phyloP scores from a whole-genome alignment of 2,113 vertebrate genomes.

The Ploceus nigricollis region DNA sequence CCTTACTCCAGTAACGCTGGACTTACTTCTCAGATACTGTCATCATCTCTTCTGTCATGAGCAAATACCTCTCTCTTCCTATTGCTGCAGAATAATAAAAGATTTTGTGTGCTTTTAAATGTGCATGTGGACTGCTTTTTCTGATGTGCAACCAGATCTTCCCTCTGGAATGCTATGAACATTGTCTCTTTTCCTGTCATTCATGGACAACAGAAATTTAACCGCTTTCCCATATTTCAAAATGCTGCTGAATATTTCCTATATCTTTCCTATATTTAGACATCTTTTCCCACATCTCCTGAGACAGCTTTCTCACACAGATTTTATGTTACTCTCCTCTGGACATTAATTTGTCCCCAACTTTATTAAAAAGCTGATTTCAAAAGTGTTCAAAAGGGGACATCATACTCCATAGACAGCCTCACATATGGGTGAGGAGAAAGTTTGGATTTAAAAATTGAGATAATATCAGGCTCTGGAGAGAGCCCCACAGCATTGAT shows the following conservation, averaged over 20 bases:
- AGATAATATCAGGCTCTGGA: background rate
- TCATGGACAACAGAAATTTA: background rate
- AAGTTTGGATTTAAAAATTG: background rate
- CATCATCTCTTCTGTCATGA: background rate
- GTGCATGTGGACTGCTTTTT: background rate
- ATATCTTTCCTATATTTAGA: background rate
- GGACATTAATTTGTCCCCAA: background rate
- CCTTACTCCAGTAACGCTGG: background rate
- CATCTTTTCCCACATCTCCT: background rate
- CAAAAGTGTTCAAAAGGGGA: background rate
- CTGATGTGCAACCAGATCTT: background rate
- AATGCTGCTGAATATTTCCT: background rate
- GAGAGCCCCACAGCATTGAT: background rate
- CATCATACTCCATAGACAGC: background rate
- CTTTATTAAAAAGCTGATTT: background rate
- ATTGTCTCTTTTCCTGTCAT: background rate
- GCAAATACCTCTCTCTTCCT: background rate
- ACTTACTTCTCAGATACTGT: background rate
- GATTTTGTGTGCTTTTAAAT: background rate
- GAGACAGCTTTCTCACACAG: background rate
- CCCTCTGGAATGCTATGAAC: background rate
- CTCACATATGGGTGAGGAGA: background rate
- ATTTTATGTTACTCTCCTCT: background rate
- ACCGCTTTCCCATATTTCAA: background rate
- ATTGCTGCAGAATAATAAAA: background rate